Evolutionary conservation across 2,888 invertebrate genomes (phyloP), one percentile per base, ranked within the genome.

Genomic region (Furcula furcula): DNA sequence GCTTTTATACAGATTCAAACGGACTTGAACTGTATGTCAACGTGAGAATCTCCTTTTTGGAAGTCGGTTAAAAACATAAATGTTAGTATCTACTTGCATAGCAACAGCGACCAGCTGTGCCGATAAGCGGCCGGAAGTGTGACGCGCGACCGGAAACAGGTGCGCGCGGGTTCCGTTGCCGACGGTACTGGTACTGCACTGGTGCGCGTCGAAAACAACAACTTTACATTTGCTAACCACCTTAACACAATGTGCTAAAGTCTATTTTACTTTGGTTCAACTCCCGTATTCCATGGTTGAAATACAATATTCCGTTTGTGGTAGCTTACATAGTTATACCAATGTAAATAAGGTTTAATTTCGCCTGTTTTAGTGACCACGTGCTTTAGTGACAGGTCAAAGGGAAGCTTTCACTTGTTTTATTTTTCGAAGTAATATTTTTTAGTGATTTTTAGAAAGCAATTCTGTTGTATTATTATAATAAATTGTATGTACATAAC

Each of bases 91-190:
- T n/a, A n/a, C n/a, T n/a, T n/a, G n/a, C n/a, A n/a, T n/a, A 16
- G 16, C 6, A 4, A 16, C 7, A 13, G 12, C 0, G 16, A 11
- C 35, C 56, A 59, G 49, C 56, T 56, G 56, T 43, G 10, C 11
- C 29, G 34, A 35, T 23, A 7, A 3, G 16, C 33, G 34, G 40
- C 45, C 64, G 71, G 75, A 73, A 67, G 57, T 53, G 35, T 35
- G 53, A 52, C 49, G 52, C 53, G 47, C 52, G 55, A 55, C 67
- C 75, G 76, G 76, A 77, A 70, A 55, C 76, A 77, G 76, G 77
- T 76, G 76, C 62, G 67, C 53, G 44, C 33, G 57, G 64, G 65
- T 65, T 69, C 56, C 55, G 56, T 47, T 46, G 40, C 14, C 26
- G 20, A n/a, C 20, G 20, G n/a, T 6, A 20, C 20, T n/a, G 40